Evolutionary conservation across 2,888 invertebrate genomes (phyloP).

Genomic region (Cerceris ruficornis): DNA sequence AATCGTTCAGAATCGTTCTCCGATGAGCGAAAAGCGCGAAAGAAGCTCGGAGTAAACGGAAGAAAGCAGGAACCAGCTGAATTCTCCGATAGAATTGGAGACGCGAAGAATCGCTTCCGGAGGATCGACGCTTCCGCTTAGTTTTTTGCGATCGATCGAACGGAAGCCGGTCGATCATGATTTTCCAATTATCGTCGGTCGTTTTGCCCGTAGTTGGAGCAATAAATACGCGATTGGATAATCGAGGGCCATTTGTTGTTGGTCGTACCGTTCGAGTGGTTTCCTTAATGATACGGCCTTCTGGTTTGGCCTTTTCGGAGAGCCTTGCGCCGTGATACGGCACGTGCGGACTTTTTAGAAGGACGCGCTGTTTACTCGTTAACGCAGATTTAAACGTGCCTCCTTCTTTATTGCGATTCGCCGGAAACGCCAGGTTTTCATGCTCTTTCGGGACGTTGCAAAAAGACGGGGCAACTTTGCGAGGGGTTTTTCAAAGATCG

Average conservation of each 20-base stretch:
- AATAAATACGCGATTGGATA: constrained; percentile 5
- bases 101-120: too few species aligned
- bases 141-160: constrained; percentile 37
- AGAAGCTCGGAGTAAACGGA: too few species aligned
- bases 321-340: constrained; percentile 28
- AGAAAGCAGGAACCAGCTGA: too few species aligned
- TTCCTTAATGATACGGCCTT: constrained; percentile 39
- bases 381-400: constrained; percentile 18
- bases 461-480: neutral
- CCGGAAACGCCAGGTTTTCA: neutral
- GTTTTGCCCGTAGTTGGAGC: constrained; percentile 2
- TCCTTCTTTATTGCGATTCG: constrained; percentile 4
- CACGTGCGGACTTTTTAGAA: constrained; percentile 47
- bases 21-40: too few species aligned
- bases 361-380: constrained; percentile 38
- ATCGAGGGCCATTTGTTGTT: constrained; percentile 23
- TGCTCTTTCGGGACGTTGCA: neutral
- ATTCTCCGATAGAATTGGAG: too few species aligned
- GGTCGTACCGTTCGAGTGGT: constrained; percentile 5
- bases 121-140: neutral
- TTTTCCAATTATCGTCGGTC: constrained; percentile 41
- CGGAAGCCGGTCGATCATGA: constrained; percentile 30
- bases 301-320: constrained; percentile 35
- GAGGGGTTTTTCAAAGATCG: too few species aligned
- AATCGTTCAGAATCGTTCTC: too few species aligned